Evolutionary conservation across 23 tunicate genomes (phyloP).

Genomic region (Halocynthia roretzi): DNA sequence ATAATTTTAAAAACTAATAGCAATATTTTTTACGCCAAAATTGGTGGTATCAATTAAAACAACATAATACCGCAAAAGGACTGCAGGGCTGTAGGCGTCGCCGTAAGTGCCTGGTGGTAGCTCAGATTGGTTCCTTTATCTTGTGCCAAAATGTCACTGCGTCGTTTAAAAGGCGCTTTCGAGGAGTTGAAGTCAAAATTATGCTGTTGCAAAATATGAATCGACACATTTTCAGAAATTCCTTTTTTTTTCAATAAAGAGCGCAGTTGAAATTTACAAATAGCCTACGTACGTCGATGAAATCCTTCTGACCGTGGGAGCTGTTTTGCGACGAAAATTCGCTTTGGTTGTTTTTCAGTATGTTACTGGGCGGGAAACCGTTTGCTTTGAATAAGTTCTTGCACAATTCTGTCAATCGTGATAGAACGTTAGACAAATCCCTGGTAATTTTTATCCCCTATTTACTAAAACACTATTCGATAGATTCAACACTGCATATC

Average conservation of each 20-base stretch:
- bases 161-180: neutral
- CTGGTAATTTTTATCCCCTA: neutral
- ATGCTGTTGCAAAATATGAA: neutral
- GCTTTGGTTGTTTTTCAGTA: no score
- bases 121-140: neutral
- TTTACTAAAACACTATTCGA: no score
- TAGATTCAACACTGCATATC: no score
- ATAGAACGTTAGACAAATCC: neutral
- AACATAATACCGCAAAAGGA: neutral
- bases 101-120: neutral
- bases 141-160: neutral
- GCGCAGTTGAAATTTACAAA: neutral
- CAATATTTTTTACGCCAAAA: no score
- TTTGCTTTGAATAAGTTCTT: conserved; percentile 15
- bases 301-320: no score
- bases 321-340: no score
- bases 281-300: no score
- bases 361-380: no score
- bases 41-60: neutral
- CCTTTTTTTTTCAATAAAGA: neutral
- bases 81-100: neutral
- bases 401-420: conserved; percentile 13
- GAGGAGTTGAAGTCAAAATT: neutral
- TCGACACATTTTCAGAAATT: neutral
- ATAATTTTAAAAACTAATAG: no score